Base-by-base conservation (phyloP, 2,888 invertebrate species). In the Operophtera brumata region DNA sequence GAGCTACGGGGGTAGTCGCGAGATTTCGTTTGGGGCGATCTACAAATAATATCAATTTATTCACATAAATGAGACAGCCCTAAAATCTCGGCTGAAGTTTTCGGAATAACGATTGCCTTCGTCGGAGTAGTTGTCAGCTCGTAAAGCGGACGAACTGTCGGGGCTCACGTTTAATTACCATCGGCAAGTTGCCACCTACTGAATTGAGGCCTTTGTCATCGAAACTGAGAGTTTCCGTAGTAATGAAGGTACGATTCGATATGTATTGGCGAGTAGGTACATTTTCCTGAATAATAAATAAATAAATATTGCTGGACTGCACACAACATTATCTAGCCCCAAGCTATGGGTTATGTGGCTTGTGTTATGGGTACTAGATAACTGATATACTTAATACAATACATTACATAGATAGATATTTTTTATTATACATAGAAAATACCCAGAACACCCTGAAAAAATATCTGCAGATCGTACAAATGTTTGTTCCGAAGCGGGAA, bases 141-240 rank as follows among this genome's bases (percentile, higher is more conserved):
- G 66, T 69, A 67, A 71, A 70, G 63, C 55, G 62, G 56, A 65
- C 54, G 57, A 59, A 57, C 65, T 64, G 67, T 53, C 54, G 62
- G 55, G 45, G 43, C 69, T 69, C 66, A 68, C 73, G 70, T 73
- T 76, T 77, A 77, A 77, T 78, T 75, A 73, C 62, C 51, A 40
- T 42, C 34, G 45, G 59, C 61, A 56, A 64, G 62, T 67, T 59
- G 65, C 69, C 61, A 35, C 56, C 48, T 49, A 13, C 44, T 40
- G 35, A 41, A 45, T 58, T 32, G 45, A 52, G 41, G 36, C 39
- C 45, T 47, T 53, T 54, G 53, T 51, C 45, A 49, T 56, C 47
- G 52, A 53, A 53, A 39, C 54, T 36, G 30, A 6, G 11, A 51
- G 39, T 40, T 40, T 35, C 37, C 12, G 7, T 41, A 11, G 47